Base-by-base conservation (phyloP, 2,797 vertebrate genomes). In the Chaetophractus vellerosus region DNA sequence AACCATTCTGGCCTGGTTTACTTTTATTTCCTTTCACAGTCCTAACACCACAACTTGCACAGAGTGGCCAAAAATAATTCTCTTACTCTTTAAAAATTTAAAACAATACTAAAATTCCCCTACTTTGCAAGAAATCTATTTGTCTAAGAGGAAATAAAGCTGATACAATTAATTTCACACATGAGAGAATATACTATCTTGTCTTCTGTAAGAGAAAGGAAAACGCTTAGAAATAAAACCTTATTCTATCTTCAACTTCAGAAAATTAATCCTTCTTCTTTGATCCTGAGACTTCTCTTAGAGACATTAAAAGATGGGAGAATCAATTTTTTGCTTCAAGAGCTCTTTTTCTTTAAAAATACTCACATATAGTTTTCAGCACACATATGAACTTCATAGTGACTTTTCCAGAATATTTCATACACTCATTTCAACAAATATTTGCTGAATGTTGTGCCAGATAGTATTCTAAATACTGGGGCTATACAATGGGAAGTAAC, bases 261-360 rank as follows among this genome's bases (percentile, higher is more conserved):
- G 59, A 10, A 66, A 16, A 31, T 45, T 55, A 90, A 79, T 64
- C 38, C 2, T 66, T 68, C 82, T 36, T 12, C 31, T 69, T 78
- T 55, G 28, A 55, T 85, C 38, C 52, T 55, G 31, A 79, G 41
- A 10, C 2, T 85, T 90, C 16, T 63, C 38, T 38, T 23, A 76
- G 26, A 72, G 9, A 69, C 59, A 50, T 36, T 61, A 31, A 59
- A 88, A 48, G 16, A 28, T 78, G 4, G 18, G 33, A 7, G 5
- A 74, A 69, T 52, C 5, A 38, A 14, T 19, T 69, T 52, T 52
- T 84, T 88, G 59, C 36, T 93, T 93, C 11, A 50, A 84, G 16
- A 5, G 14, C 16, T 33, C 23, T 63, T 36, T 93, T 66, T 80
- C 68, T 79, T 85, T 91, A 72, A 88, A 96, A 85, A 61, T 61